Percentiles rank a stretch among this genome's conserved stretches.
These are phyloP conservation scores for Onychomys arenicola DNA, from an alignment of 2,797 vertebrate species.

Conservation along the genomic window DNA sequence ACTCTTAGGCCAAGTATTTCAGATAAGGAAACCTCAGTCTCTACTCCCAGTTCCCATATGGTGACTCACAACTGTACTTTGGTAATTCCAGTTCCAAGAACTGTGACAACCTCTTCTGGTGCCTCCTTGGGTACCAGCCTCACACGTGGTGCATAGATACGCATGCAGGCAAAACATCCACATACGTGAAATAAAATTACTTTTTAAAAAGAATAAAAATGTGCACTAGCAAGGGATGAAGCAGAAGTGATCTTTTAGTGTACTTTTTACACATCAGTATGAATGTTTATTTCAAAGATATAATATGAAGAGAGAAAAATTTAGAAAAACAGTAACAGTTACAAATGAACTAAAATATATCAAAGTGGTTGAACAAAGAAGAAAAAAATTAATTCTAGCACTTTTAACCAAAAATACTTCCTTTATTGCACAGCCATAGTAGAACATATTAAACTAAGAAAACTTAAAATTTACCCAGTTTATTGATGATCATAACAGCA, in stretches of 20 bases:
- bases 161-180: neutral
- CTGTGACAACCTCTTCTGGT: neutral
- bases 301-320: neutral
- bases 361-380: neutral
- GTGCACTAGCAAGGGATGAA: neutral
- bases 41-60: neutral
- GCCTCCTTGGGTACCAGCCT: neutral
- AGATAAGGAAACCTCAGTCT: neutral
- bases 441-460: neutral
- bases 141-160: neutral
- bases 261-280: neutral
- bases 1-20: neutral
- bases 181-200: neutral
- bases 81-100: neutral
- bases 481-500: neutral
- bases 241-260: neutral
- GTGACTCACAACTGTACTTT: neutral
- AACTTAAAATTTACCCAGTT: neutral
- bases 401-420: neutral
- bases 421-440: neutral
- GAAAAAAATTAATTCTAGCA: neutral
- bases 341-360: neutral
- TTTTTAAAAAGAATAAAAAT: neutral
- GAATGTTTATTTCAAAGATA: neutral
- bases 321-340: neutral